Conservation (phyloP, 2,888 invertebrate genomes). For the Strigamia maritima region DNA sequence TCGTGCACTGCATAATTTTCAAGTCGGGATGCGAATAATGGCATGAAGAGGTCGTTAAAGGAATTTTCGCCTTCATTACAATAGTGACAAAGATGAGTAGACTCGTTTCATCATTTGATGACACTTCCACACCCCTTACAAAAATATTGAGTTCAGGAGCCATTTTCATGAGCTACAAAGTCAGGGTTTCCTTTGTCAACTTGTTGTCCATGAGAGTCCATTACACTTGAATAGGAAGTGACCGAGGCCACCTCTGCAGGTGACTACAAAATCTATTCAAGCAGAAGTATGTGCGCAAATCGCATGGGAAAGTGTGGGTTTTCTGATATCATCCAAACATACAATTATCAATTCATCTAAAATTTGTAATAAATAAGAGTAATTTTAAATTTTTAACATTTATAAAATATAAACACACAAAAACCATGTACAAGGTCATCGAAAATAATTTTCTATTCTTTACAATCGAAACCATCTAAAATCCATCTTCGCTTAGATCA, state of each 20-base stretch:
- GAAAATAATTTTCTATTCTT: no score
- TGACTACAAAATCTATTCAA: background rate
- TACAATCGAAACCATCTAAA: background rate
- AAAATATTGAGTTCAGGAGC: background rate
- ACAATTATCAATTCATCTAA: background rate
- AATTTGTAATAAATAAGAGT: no score
- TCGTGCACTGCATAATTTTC: background rate
- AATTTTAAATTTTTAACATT: no score
- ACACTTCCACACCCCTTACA: background rate
- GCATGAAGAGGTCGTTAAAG: background rate
- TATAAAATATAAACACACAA: no score
- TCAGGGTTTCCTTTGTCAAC: background rate
- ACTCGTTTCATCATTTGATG: background rate
- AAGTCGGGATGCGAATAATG: slow-evolving; percentile 4
- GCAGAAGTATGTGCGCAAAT: background rate
- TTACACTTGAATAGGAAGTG: background rate
- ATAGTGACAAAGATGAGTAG: background rate
- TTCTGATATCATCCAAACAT: background rate
- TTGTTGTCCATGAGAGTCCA: slow-evolving; percentile 4
- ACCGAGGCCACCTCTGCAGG: background rate
- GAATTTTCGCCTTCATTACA: background rate
- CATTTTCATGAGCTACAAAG: background rate
- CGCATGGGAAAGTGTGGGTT: background rate
- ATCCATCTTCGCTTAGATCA: background rate
- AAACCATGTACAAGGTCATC: no score